Evolutionary conservation across 1,140 invertebrate species (phyloP), one percentile per base, ranked within the genome.

Genomic region (Euura lappo): DNA sequence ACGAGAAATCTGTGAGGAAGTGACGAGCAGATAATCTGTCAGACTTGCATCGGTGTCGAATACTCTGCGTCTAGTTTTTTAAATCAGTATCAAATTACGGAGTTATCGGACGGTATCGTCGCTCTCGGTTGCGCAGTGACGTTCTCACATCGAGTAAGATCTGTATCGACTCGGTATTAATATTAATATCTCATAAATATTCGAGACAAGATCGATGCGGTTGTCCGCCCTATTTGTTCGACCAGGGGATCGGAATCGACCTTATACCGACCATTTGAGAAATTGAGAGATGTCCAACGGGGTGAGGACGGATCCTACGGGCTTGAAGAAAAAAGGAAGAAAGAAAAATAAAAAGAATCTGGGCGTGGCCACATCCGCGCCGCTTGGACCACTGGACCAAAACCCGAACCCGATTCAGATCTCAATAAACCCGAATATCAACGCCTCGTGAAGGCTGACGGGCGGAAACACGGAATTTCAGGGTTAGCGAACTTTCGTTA

Each of bases 171-270:
- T 3, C 51, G 51, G 51, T 28, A 28, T 60, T 60, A 51, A 51
- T 60, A 60, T 60, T 60, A 60, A 60, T n/a, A 60, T 4, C 51
- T 60, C 51, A 60, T 60, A 60, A 8, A 60, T 60, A 60, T 60
- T 60, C 51, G 51, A 60, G 51, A 60, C 13, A 6, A 60, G 13
- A 60, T 28, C 51, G 6, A 8, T 60, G 3, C 51, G 13, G 51
- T 2, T 60, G 51, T 60, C 51, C 13, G 51, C 51, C 28, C 51
- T 60, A 60, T 60, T 60, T 60, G 51, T 60, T 60, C 13, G 51
- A 60, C 51, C 51, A n/a, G 13, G 51, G 51, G 51, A 60, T 60
- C 51, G 13, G 13, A 60, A 8, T 60, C 13, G 51, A n/a, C 13
- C 51, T 60, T 11, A n/a, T n/a, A 4, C 6, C 51, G 51, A 60